Conservation (phyloP, 1,140 invertebrate species). For the Helicoverpa armigera region DNA sequence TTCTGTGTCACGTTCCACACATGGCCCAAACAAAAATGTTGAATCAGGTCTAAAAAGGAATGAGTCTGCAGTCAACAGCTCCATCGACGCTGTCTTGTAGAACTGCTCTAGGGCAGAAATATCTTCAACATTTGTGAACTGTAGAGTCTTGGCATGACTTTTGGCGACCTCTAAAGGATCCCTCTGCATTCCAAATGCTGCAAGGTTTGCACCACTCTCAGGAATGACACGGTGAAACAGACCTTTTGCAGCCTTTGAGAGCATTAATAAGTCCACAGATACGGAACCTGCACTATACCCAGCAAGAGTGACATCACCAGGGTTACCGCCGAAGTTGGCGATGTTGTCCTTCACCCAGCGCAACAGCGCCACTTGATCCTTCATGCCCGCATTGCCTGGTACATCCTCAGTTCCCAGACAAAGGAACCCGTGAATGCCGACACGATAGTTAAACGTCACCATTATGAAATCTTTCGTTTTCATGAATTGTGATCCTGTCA, state of each 20-base stretch:
- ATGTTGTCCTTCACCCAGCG: conserved; percentile 60
- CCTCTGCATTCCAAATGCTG: conserved; percentile 50
- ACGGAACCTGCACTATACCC: conserved; percentile 58
- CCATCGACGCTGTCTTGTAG: conserved; percentile 40
- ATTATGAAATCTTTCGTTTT: conserved; percentile 53
- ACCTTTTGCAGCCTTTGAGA: conserved; percentile 56
- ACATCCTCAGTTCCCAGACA: conserved; percentile 61
- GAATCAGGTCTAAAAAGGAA: conserved; percentile 51
- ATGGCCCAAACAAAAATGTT: conserved; percentile 56
- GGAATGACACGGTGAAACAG: conserved; percentile 60
- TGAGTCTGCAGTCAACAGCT: conserved; percentile 41
- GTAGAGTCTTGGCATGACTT: background rate
- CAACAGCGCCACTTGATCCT: conserved; percentile 61
- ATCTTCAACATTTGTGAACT: background rate
- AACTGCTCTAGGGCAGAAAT: background rate
- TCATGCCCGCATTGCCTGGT: conserved; percentile 67
- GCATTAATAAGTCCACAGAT: conserved; percentile 54
- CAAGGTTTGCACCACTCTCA: conserved; percentile 55
- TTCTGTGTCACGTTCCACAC: conserved; percentile 59
- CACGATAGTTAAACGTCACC: conserved; percentile 41
- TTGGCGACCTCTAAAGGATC: conserved; percentile 25
- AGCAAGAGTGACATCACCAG: conserved; percentile 58
- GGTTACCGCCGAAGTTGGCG: conserved; percentile 62
- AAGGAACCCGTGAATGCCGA: conserved; percentile 56
- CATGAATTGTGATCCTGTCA: conserved; percentile 47